These are phyloP conservation scores for Conger conger DNA, from an alignment of 2,113 vertebrate genomes.

Conservation along the genomic window DNA sequence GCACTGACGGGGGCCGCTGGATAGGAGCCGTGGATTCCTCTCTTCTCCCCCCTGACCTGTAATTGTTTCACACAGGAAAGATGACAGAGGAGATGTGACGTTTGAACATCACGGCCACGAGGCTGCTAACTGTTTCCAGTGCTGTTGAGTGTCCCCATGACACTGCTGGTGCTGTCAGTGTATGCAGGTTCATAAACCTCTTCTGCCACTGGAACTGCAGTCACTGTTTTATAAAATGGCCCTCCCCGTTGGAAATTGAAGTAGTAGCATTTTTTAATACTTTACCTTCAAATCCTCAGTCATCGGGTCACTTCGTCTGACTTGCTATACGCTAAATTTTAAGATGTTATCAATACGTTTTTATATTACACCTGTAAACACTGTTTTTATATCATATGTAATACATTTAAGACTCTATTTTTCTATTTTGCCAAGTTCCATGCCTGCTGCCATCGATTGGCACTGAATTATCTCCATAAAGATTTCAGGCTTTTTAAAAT, in stretches of 20 bases:
- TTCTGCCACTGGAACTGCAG: background rate
- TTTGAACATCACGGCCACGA: background rate
- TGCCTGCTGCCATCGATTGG: background rate
- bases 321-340: background rate
- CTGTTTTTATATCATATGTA: background rate
- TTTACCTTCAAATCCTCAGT: background rate
- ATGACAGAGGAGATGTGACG: background rate
- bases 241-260: background rate
- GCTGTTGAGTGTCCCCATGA: background rate
- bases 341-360: background rate
- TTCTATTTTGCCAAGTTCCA: background rate
- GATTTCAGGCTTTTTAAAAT: background rate
- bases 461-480: no score
- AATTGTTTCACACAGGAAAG: background rate
- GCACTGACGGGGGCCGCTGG: slow-evolving; percentile 70
- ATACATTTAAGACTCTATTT: background rate
- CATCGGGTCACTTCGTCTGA: background rate
- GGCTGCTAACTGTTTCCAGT: background rate
- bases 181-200: background rate
- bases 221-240: background rate
- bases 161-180: background rate
- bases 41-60: slow-evolving; percentile 70
- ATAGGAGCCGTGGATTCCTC: slow-evolving; percentile 75
- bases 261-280: background rate
- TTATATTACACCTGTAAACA: background rate